These are phyloP conservation scores for Saxidomus purpurata DNA, from an alignment of 1,140 invertebrate species.

Conservation along the genomic window DNA sequence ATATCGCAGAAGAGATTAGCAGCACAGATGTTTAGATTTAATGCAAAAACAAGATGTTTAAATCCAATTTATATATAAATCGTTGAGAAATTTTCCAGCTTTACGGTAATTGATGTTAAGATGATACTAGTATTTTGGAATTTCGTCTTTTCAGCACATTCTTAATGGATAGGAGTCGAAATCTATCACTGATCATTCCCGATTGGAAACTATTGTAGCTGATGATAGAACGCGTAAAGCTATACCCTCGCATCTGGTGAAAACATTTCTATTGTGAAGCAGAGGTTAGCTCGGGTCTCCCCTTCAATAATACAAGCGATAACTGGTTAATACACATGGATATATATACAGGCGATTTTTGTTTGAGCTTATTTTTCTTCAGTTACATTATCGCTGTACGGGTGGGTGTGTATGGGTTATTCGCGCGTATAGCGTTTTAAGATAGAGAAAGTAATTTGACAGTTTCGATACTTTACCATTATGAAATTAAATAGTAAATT, in stretches of 20 bases:
- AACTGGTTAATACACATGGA: slow-evolving; percentile 18
- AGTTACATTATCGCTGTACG: background rate
- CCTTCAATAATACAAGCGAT: slow-evolving; percentile 10
- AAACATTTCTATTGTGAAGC: slow-evolving; percentile 18
- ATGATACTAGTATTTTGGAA: slow-evolving; percentile 2
- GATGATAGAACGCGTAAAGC: slow-evolving; percentile 7
- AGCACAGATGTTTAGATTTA: background rate
- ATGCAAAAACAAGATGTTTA: background rate
- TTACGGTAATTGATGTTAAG: background rate
- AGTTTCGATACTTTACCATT: background rate
- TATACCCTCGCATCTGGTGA: slow-evolving; percentile 2
- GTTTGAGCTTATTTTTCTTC: slow-evolving; percentile 4
- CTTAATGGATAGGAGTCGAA: slow-evolving; percentile 1
- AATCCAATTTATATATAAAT: background rate
- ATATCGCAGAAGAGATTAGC: background rate
- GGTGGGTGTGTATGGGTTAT: slow-evolving; percentile 7
- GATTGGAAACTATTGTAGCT: slow-evolving; percentile 7
- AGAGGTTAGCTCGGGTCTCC: slow-evolving; percentile 14
- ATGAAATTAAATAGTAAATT: slow-evolving; percentile 7
- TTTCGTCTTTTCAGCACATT: slow-evolving; percentile 15
- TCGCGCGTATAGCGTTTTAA: background rate
- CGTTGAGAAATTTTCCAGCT: background rate
- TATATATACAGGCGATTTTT: slow-evolving; percentile 5
- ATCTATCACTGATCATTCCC: background rate
- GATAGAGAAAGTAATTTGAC: background rate